Base-by-base conservation (phyloP, 2,888 invertebrate species). In the Hofmannophila pseudospretella region DNA sequence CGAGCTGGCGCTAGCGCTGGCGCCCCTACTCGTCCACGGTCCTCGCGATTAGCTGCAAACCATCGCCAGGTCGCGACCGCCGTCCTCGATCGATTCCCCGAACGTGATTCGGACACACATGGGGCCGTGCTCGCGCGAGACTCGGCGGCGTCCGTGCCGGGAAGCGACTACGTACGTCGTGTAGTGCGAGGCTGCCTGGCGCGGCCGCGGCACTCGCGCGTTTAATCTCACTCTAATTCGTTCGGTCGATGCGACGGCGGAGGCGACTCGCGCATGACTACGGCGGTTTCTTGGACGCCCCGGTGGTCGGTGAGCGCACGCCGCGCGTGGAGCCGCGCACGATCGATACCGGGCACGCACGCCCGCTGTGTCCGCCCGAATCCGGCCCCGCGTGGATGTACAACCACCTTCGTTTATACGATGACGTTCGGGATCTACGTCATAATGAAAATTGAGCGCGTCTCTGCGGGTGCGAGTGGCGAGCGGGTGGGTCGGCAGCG, bases 121-220 rank as follows among this genome's bases (percentile, higher is more conserved):
- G 63, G 60, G 63, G 70, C 57, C 56, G 63, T 4, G 54, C 51
- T 47, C 51, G 51, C 47, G 48, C 50, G 49, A 56, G 60, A 57
- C 50, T 54, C 61, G 60, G 38, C 36, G 32, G 45, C 51, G 58
- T 47, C 49, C 58, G 49, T 58, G 55, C 66, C 65, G 67, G n/a
- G n/a, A n/a, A n/a, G n/a, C 74, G 67, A 16, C 5, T 58, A 67
- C 68, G 73, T 55, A 54, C 55, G 66, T 66, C 63, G 67, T 67
- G 51, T 61, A 46, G 51, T 52, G 56, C 58, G 47, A 51, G 54
- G 55, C 58, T 57, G 65, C 63, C 67, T 68, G 64, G 67, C 63
- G 67, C 73, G 69, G 79, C 78, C 84, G 88, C 88, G 68, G 67
- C 75, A 69, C 74, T 78, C 69, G 82, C 78, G 79, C 76, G 66